Evolutionary conservation across 2,888 invertebrate genomes (phyloP), one percentile per base, ranked within the genome.

Genomic region (Petrolisthes cinctipes): DNA sequence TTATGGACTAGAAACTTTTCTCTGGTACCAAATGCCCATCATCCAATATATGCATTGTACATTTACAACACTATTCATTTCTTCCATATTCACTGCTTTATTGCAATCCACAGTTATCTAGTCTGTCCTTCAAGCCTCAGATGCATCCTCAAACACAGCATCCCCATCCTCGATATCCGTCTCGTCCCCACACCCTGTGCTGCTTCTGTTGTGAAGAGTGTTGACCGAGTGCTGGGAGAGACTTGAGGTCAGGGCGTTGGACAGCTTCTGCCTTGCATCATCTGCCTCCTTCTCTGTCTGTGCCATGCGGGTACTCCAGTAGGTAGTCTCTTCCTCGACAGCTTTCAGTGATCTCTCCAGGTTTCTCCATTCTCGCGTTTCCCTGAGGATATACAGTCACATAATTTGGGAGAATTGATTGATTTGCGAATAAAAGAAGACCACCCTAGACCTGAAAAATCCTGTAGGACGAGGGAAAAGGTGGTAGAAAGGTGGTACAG

Each of bases 281-380:
- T 82, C 78, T 17, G 86, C 86, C 54, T 86, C 86, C 76, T 82
- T 82, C 68, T 82, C 66, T 17, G 66, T 78, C 86, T 68, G 82
- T 3, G 54, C 20, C 51, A 86, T 54, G 14, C 86, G 76, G 53
- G 76, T 9, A 23, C 14, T 66, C 68, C 76, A 78, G 37, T 86
- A 68, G 7, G 23, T 6, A 5, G 56, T 61, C 17, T 86, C 86
- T 37, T 86, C 86, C 76, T 86, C 86, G 23, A 76, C 82, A 5
- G 37, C 54, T 4, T 51, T 51, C 17, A 86, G 61, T 14, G 82
- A 76, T 37, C 73, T 75, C 82, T 86, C 82, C 82, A 82, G 20
- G 23, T 57, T 20, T 54, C 66, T 86, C 78, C 82, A 84, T 6
- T 84, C 61, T 17, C 57, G 54, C 66, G 76, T 86, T 53, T 68